These are phyloP conservation scores for Gobio gobio DNA, from an alignment of 2,113 vertebrate species.

Conservation along the genomic window DNA sequence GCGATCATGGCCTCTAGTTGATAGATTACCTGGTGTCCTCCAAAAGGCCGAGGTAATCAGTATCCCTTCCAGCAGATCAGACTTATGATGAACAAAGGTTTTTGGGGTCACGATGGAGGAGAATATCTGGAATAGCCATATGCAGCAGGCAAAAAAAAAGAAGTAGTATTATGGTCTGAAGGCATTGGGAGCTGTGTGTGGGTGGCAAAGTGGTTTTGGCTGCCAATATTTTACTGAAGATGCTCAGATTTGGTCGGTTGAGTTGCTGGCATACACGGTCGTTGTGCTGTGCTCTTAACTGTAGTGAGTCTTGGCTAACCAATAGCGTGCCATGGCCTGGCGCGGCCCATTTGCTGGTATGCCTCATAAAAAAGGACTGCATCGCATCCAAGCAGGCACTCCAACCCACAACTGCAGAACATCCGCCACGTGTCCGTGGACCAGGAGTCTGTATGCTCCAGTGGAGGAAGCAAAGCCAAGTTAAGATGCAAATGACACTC, in stretches of 20 bases:
- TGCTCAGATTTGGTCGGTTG: constrained; percentile 50
- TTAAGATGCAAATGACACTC: constrained; percentile 36
- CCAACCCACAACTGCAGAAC: constrained; percentile 49
- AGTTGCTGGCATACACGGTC: constrained; percentile 64
- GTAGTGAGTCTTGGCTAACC: constrained; percentile 58
- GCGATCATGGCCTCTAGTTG: constrained; percentile 40
- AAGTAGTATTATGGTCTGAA: not conserved
- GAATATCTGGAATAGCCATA: constrained; percentile 30
- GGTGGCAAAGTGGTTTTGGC: constrained; percentile 32
- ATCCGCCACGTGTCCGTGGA: constrained; percentile 52
- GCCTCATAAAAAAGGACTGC: constrained; percentile 62
- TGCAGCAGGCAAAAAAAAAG: not conserved
- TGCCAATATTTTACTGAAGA: constrained; percentile 26
- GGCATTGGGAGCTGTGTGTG: not conserved
- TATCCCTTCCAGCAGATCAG: constrained; percentile 42
- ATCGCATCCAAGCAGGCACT: constrained; percentile 38
- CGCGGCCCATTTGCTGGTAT: constrained; percentile 60
- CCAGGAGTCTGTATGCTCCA: constrained; percentile 34
- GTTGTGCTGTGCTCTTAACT: constrained; percentile 67
- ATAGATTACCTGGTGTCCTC: constrained; percentile 58
- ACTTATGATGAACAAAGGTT: constrained; percentile 32
- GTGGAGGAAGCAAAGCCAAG: constrained; percentile 30
- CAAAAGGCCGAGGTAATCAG: constrained; percentile 53
- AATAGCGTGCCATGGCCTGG: constrained; percentile 61
- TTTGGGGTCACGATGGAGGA: constrained; percentile 33